Conservation (phyloP, 1,140 invertebrate species). For the Drosophila ficusphila region DNA sequence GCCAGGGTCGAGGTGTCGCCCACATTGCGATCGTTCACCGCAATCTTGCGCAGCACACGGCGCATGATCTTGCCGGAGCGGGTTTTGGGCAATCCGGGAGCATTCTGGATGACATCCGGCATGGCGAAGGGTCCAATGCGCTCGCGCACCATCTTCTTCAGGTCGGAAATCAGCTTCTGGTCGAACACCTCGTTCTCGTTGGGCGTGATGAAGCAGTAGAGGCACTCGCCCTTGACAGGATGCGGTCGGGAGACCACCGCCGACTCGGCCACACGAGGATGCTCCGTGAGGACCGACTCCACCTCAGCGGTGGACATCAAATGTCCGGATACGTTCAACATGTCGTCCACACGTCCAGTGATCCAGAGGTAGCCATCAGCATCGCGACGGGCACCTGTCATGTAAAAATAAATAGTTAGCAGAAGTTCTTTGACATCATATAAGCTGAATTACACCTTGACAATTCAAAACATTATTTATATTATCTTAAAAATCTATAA, state of each 20-base stretch:
- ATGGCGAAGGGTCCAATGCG: conserved; percentile 98
- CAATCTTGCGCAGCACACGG: conserved; percentile 96
- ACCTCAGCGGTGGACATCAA: conserved; percentile 98
- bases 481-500: no score
- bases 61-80: conserved; percentile 99
- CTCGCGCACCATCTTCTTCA: conserved; percentile 93
- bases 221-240: conserved; percentile 96
- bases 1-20: conserved; percentile 97
- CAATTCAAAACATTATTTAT: neutral
- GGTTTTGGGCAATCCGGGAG: conserved; percentile 97
- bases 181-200: conserved; percentile 90
- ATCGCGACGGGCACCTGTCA: conserved; percentile 90
- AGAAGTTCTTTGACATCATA: neutral
- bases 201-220: conserved; percentile 98
- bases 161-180: conserved; percentile 89
- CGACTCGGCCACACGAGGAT: conserved; percentile 93
- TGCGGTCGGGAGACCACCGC: conserved; percentile 98
- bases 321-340: conserved; percentile 99
- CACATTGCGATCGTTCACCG: conserved; percentile 93
- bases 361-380: conserved; percentile 98
- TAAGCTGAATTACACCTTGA: no score
- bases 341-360: conserved; percentile 98
- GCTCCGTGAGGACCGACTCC: conserved; percentile 95
- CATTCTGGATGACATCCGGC: conserved; percentile 97
- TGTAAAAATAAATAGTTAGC: neutral